Evolutionary conservation across 2,888 invertebrate species (phyloP), one percentile per base, ranked within the genome.

Genomic region (Stenurella melanura): DNA sequence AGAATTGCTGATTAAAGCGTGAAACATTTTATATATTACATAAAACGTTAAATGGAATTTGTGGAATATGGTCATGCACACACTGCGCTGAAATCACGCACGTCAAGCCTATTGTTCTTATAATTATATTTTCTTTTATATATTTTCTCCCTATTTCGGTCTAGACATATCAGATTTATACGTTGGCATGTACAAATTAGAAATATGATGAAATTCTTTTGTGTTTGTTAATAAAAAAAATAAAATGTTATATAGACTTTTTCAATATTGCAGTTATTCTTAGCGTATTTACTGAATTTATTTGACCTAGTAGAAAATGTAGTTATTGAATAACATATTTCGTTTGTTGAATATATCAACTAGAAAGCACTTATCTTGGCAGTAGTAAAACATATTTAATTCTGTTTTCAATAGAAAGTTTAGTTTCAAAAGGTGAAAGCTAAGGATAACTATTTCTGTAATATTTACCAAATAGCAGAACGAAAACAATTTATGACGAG

Each of bases 71-170:
- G 60, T 15, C 15, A 26, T 26, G 21, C 21, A 26, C 21, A 19
- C 60, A 60, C 21, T 60, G 60, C 12, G 17, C 26, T 60, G 60
- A 19, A 60, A 60, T 60, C 60, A 60, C 60, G 60, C 60, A 60
- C 60, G 26, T 60, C 21, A 26, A 26, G 26, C 19, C 60, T 19
- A 60, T 60, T 60, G 60, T 60, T 60, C 60, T 15, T 60, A 19
- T 60, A 60, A 60, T 60, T 60, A 60, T 60, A 60, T 60, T 60
- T 60, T 26, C 60, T 19, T 60, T 60, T 60, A 60, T 60, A 26
- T 19, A 60, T 21, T 60, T 26, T 60, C 60, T 60, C 60, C 60
- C 60, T 60, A 21, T 60, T 60, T 60, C 26, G 15, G 60, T 60
- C 21, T 60, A 60, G 60, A 60, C 60, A 60, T 60, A 26, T 60